Base-by-base conservation (phyloP, 2,797 vertebrate genomes). In the Pelodytes ibericus region DNA sequence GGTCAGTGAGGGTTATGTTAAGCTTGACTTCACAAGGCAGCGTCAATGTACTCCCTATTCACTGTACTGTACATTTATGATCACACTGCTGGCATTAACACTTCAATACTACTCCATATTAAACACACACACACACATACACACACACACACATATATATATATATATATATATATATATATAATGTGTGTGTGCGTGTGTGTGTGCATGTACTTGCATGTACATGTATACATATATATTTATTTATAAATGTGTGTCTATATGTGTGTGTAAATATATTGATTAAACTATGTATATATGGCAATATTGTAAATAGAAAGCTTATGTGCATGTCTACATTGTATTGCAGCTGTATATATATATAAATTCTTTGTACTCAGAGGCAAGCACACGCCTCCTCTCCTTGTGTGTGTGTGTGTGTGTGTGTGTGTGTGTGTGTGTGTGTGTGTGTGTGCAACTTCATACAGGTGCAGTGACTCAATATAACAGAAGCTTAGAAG, bases 1-100 rank as follows among this genome's bases (percentile, higher is more conserved):
- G 86, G 85, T 88, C 82, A 89, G 82, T 82, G 26, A 51, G 74
- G 56, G 67, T 72, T 77, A 59, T 74, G 67, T 73, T 61, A 74
- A 59, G 0, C 0, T 1, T 57, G 33, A 80, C 60, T 84, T 81
- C 36, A 41, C 11, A 0, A 8, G 29, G 27, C 2, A 0, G 29
- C 0, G 33, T 69, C 76, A 79, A 68, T 47, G 65, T 41, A 67
- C 58, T 65, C 31, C 20, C 13, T 57, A 47, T 20, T 68, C 58
- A 47, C 64, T 53, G 20, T 59, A 57, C 56, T 31, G 53, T 51
- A 61, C 11, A 73, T 63, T 63, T 73, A 78, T 72, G 18, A 66
- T 24, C 25, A 62, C 33, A 56, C 25, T 60, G 26, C 16, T 79
- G 30, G 41, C 62, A 11, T 41, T 63, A 29, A 5, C 49, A 20